phyloP scores from a whole-genome alignment of 2,797 vertebrate genomes.

The Falco rusticolus region DNA sequence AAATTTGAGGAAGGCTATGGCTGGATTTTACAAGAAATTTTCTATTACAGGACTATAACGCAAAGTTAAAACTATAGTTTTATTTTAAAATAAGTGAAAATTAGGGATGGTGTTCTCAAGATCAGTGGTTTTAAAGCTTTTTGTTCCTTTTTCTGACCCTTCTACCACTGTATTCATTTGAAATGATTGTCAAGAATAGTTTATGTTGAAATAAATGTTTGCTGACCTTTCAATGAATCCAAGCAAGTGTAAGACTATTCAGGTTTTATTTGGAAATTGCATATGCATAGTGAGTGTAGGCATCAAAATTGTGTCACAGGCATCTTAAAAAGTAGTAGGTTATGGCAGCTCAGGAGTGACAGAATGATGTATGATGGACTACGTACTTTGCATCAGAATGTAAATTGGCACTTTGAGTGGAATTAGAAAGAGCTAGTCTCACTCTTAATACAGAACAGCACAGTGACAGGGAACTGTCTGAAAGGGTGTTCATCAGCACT shows the following conservation, averaged over 20 bases:
- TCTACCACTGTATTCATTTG: neutral
- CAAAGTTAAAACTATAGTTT: neutral
- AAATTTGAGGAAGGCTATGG: neutral
- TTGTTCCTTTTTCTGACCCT: neutral
- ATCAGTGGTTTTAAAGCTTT: neutral
- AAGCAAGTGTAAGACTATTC: neutral
- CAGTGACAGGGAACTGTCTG: neutral
- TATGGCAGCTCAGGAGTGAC: neutral
- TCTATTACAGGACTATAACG: neutral
- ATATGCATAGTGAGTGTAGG: neutral
- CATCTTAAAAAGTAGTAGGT: neutral
- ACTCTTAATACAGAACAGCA: neutral
- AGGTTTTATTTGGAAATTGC: neutral
- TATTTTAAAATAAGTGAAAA: neutral
- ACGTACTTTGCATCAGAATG: neutral
- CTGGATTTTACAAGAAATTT: neutral
- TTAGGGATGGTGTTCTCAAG: neutral
- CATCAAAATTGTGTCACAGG: neutral
- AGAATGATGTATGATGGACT: neutral
- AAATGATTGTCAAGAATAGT: neutral
- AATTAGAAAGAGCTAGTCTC: neutral
- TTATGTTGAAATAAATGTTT: slow-evolving; percentile 6
- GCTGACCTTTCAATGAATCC: neutral
- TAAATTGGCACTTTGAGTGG: neutral
- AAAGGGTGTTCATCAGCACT: neutral